Evolutionary conservation across 2,113 vertebrate species (phyloP), one percentile per base, ranked within the genome.

Genomic region (Fregetta grallaria): DNA sequence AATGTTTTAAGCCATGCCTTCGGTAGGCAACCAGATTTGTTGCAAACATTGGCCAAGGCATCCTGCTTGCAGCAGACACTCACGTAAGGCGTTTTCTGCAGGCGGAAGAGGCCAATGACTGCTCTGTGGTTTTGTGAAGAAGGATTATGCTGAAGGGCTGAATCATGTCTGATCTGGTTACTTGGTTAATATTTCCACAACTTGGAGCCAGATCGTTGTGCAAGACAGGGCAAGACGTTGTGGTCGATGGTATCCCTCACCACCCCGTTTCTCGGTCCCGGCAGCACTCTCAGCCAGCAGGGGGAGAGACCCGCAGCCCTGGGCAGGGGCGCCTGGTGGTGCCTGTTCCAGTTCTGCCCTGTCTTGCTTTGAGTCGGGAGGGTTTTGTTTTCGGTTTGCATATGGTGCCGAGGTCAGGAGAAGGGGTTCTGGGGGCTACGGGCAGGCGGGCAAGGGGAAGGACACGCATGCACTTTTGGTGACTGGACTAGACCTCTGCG

Each of bases 81-180:
- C 82, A 16, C 66, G 77, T 92, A 81, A 96, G 80, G 26, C 77
- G 7, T 84, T 59, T 88, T 70, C 77, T 91, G 82, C 38, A 30
- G 88, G 73, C 61, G 49, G 94, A 96, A 94, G 72, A 47, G 84
- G 53, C 23, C 0, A 22, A 85, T 92, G 95, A 95, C 87, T 88
- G 61, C 83, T 90, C 83, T 97, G 97, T 95, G 97, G 97, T 95
- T 97, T 94, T 92, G 72, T 81, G 89, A 92, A 75, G 73, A 71
- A 61, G 79, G 96, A 72, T 95, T 95, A 23, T 96, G 77, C 92
- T 92, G 81, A 75, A 63, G 72, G 95, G 94, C 62, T 97, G 97
- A 97, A 97, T 97, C 97, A 97, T 96, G 97, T 97, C 96, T 97
- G 86, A 94, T 97, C 94, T 95, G 77, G 55, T 95, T 96, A 77